Conservation (phyloP, 1,140 invertebrate species). For the Thaumetopoea pityocampa region DNA sequence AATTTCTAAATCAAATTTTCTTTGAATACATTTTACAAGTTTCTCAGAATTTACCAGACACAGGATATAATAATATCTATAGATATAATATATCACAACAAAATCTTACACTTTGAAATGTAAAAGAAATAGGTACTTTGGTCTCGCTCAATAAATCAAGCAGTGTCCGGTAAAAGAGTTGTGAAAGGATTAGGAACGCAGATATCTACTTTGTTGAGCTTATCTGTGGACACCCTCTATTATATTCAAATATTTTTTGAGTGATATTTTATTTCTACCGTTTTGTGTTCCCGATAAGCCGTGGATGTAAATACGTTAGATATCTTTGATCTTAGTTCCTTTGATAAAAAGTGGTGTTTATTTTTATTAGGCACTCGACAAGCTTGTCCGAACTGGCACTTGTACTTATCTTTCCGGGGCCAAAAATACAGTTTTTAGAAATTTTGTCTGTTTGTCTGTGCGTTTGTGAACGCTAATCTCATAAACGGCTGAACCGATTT, state of each 20-base stretch:
- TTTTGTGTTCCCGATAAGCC: too few species aligned
- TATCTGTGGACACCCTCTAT: slow-evolving; percentile 51
- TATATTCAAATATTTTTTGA: slow-evolving; percentile 67
- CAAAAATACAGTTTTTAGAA: too few species aligned
- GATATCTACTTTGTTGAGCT: slow-evolving; percentile 40
- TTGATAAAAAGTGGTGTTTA: slow-evolving; percentile 20
- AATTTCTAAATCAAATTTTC: too few species aligned
- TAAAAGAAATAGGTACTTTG: slow-evolving; percentile 1
- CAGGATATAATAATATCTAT: background rate
- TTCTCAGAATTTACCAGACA: background rate
- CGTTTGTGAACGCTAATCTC: too few species aligned
- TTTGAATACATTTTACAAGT: too few species aligned
- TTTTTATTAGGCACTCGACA: slow-evolving; percentile 26
- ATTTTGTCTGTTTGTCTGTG: too few species aligned
- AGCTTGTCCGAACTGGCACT: too few species aligned
- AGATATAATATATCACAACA: background rate
- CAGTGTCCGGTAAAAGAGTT: slow-evolving; percentile 53
- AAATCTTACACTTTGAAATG: slow-evolving; percentile 5
- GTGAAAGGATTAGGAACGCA: slow-evolving; percentile 30
- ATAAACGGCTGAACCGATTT: too few species aligned
- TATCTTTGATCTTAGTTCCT: slow-evolving; percentile 48
- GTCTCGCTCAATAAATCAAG: slow-evolving; percentile 30
- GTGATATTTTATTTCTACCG: slow-evolving; percentile 65
- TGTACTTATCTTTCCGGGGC: too few species aligned
- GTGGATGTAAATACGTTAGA: slow-evolving; percentile 20